Percentiles rank a stretch among this genome's conserved stretches.
Evolutionary conservation across 2,888 invertebrate genomes (phyloP).

Genomic region (Callyntrura sp.): DNA sequence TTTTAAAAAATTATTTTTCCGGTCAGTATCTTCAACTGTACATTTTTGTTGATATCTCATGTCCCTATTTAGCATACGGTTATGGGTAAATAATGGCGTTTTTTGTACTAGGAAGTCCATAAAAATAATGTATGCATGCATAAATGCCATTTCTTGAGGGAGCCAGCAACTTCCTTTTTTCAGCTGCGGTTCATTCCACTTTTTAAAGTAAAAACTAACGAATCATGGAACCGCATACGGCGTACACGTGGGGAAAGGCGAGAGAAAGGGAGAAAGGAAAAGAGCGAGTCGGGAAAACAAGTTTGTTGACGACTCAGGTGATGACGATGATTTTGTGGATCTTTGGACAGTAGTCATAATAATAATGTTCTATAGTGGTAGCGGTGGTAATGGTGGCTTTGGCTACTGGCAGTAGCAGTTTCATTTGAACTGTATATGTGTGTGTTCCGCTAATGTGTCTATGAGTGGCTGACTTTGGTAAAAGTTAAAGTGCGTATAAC

Average conservation of each 20-base stretch:
- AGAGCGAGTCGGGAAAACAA: constrained; percentile 8
- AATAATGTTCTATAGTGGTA: constrained; percentile 40
- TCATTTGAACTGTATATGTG: constrained; percentile 46
- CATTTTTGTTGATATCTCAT: constrained; percentile 42
- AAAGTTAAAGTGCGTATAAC: constrained; percentile 69
- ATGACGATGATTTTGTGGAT: constrained; percentile 52
- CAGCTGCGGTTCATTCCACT: not conserved
- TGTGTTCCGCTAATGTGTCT: constrained; percentile 28
- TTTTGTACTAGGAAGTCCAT: constrained; percentile 30
- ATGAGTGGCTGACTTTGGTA: constrained; percentile 50
- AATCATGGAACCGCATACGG: not conserved
- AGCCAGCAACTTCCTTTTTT: not conserved
- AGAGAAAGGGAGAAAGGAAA: not conserved
- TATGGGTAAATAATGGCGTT: constrained; percentile 30
- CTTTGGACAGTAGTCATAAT: constrained; percentile 51
- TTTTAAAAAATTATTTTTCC: constrained; percentile 39
- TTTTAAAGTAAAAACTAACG: not conserved
- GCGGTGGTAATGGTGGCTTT: constrained; percentile 45
- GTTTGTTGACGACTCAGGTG: constrained; percentile 37
- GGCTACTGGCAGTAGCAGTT: not conserved
- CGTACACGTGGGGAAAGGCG: not conserved
- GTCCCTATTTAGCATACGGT: constrained; percentile 61
- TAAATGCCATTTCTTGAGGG: constrained; percentile 6
- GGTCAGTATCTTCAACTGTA: constrained; percentile 37
- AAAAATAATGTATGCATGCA: constrained; percentile 55